Base-by-base conservation (phyloP, 2,888 invertebrate genomes). In the Galerucella pusilla region DNA sequence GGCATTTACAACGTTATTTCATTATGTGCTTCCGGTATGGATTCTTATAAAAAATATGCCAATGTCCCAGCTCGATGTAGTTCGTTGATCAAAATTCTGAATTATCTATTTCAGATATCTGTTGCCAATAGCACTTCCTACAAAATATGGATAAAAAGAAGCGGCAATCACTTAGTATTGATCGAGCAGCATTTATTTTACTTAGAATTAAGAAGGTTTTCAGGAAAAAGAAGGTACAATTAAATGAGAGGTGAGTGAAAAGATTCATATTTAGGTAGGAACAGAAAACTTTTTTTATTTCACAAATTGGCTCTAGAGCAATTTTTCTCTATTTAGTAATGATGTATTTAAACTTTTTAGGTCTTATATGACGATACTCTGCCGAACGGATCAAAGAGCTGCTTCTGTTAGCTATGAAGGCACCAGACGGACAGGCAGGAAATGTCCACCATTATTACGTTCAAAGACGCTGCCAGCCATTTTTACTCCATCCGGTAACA, bases 401-500 rank as follows among this genome's bases (percentile, higher is more conserved):
- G 87, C 92, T 85, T 90, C 91, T 86, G 90, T 90, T 80, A 90
- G 90, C 73, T 83, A 89, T 81, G 89, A 90, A 82, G 87, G 89
- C 80, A 86, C 90, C 74, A 89, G 86, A 59, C 82, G 86, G 74
- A 90, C 85, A 80, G 90, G 82, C 57, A 87, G 90, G 59, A 89
- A 88, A 78, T 89, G 89, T n/a, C 89, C 90, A 54, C 96, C 96
- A 0, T 88, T 96, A 78, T 89, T 96, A 80, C 92, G 96, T 81
- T 96, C 96, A 60, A 91, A 96, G 83, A 96, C 96, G 7, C 88
- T 96, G 75, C 96, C 96, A 60, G 95, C 96, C 79, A 96, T 96
- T 85, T 93, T 96, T 64, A 94, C 94, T 60, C 96, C 96, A 1
- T 95, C 95, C 69, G 91, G 96, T 84, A 93, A 91, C 82, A 94